Conservation (phyloP, 1,140 invertebrate genomes). For the Hylyphantes graminicola region DNA sequence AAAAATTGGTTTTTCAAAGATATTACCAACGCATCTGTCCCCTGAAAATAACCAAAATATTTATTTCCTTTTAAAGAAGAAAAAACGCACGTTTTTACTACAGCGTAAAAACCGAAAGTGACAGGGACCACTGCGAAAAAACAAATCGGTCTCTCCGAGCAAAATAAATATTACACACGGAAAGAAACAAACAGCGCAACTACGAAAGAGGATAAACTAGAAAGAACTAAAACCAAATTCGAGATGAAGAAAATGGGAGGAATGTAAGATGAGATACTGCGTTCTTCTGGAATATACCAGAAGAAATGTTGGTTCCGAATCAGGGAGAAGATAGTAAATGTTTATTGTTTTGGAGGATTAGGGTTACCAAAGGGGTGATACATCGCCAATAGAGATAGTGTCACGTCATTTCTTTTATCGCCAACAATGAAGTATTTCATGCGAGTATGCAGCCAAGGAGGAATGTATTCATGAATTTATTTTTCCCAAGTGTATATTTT, state of each 20-base stretch:
- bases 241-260: conserved; percentile 21
- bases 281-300: background rate
- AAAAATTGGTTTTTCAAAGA: too few relatives aligned
- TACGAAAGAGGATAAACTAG: conserved; percentile 25
- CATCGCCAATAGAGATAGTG: conserved; percentile 31
- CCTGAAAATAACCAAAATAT: too few relatives aligned
- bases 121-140: background rate
- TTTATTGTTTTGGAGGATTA: conserved; percentile 33
- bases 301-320: conserved; percentile 35
- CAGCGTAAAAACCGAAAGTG: conserved; percentile 27
- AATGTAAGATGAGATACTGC: conserved; percentile 37
- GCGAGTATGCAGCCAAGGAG: background rate
- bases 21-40: too few relatives aligned
- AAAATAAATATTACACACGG: conserved; percentile 37
- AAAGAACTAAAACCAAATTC: conserved; percentile 34
- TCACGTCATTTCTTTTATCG: background rate
- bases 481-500: background rate
- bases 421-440: background rate
- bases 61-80: background rate
- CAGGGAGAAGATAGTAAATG: conserved; percentile 47
- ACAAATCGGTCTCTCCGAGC: background rate
- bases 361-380: conserved; percentile 35
- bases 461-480: conserved; percentile 10
- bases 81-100: conserved; percentile 37
- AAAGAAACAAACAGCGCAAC: conserved; percentile 29